Conservation (phyloP, 1,140 invertebrate genomes). For the Drosophila mojavensis region DNA sequence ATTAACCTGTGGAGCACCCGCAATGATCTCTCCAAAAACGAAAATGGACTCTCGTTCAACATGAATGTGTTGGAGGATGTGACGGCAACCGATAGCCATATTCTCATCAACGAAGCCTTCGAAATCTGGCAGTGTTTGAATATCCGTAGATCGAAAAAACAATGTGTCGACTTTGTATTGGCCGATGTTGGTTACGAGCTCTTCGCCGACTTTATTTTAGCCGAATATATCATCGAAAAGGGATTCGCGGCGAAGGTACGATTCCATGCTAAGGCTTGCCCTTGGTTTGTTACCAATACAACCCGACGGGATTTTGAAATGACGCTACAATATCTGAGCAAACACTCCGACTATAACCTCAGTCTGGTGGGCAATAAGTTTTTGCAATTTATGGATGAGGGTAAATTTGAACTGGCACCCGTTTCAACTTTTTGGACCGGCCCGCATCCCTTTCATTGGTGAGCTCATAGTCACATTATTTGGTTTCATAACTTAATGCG, state of each 20-base stretch:
- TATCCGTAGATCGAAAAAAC: conserved; percentile 25
- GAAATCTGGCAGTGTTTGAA: conserved; percentile 85
- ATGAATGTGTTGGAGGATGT: conserved; percentile 87
- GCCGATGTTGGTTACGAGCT: conserved; percentile 98
- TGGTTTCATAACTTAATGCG: not conserved
- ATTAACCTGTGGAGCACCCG: conserved; percentile 90
- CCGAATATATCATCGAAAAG: conserved; percentile 89
- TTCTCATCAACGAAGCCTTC: conserved; percentile 88
- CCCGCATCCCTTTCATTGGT: conserved; percentile 88
- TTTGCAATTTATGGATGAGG: conserved; percentile 85
- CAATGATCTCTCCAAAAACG: conserved; percentile 93
- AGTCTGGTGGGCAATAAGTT: conserved; percentile 86
- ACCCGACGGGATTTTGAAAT: conserved; percentile 91
- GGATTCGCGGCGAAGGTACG: conserved; percentile 89
- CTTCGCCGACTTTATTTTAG: conserved; percentile 95
- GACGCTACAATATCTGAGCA: conserved; percentile 85
- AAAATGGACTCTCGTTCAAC: conserved; percentile 54
- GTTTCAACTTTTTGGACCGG: conserved; percentile 94
- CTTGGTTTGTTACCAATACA: conserved; percentile 98
- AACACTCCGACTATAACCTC: conserved; percentile 81
- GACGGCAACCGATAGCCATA: conserved; percentile 87
- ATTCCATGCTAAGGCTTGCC: conserved; percentile 95
- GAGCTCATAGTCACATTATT: not conserved
- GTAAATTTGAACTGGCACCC: conserved; percentile 84
- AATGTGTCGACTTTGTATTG: conserved; percentile 90